Conservation (phyloP, 1,140 invertebrate species). For the Portunus trituberculatus region DNA sequence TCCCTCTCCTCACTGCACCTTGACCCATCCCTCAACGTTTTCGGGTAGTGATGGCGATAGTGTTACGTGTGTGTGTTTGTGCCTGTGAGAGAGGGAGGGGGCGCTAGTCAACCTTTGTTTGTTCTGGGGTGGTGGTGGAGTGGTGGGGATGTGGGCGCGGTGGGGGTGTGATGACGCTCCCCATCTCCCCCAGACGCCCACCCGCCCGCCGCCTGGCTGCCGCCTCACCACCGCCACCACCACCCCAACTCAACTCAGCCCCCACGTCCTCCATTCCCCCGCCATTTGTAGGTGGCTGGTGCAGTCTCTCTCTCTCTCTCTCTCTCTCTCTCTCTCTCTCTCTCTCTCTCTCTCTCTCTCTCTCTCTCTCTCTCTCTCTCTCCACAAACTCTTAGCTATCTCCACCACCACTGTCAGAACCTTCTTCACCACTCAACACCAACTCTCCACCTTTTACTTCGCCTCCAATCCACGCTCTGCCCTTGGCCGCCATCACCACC, state of each 20-base stretch:
- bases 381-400: too few species aligned
- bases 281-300: too few species aligned
- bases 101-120: constrained; percentile 45
- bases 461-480: not conserved
- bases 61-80: not conserved
- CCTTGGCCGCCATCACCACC: not conserved
- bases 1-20: not conserved
- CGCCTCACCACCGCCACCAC: constrained; percentile 26
- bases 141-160: not conserved
- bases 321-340: not conserved
- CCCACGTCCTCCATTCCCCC: constrained; percentile 2
- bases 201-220: constrained; percentile 31
- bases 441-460: too few species aligned
- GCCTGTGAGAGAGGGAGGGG: not conserved
- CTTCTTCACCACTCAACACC: not conserved
- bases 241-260: not conserved
- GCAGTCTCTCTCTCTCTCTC: constrained; percentile 8
- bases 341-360: too few species aligned
- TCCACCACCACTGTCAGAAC: not conserved
- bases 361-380: too few species aligned
- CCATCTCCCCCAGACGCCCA: not conserved
- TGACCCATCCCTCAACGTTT: constrained; percentile 59
- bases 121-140: constrained; percentile 4
- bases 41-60: not conserved
- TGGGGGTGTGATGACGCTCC: not conserved